A percentile compares a stretch with the other conserved stretches of the same genome.
Evolutionary conservation across 1,140 invertebrate genomes (phyloP).

Genomic region (Solenopsis invicta): DNA sequence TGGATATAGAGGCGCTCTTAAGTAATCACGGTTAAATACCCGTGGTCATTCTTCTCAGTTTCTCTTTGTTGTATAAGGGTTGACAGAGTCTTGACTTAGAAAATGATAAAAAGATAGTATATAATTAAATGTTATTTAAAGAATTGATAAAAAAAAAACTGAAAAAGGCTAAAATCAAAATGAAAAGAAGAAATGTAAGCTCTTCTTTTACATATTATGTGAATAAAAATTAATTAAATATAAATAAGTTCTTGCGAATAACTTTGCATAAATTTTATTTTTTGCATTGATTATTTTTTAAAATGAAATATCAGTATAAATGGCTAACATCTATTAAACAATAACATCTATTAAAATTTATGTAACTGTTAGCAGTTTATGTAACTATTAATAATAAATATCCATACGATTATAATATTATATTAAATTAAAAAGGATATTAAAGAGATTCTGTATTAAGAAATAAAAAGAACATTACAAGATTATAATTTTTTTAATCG

Average conservation of each 20-base stretch:
- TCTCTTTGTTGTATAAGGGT: too few species aligned
- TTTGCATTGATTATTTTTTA: not conserved
- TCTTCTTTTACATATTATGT: not conserved
- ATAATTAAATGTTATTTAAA: too few species aligned
- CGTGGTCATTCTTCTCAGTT: too few species aligned
- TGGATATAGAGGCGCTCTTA: too few species aligned
- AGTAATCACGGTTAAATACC: too few species aligned
- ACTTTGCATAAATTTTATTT: not conserved
- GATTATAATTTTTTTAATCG: not conserved
- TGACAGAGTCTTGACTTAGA: too few species aligned
- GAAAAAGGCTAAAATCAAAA: too few species aligned
- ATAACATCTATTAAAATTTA: not conserved
- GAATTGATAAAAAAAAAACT: too few species aligned
- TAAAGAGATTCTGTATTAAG: constrained; percentile 5
- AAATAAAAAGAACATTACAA: not conserved
- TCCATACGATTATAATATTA: not conserved
- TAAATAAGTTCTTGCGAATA: not conserved
- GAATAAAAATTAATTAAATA: too few species aligned
- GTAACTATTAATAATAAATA: not conserved
- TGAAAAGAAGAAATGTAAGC: too few species aligned
- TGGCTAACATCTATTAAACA: too few species aligned
- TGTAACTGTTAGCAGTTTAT: not conserved
- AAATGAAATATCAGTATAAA: not conserved
- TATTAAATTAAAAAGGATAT: not conserved
- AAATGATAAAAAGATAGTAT: too few species aligned